A percentile compares a stretch with the other conserved stretches of the same genome.
Conservation (phyloP, 2,113 vertebrate species). For the Thamnaconus septentrionalis region DNA sequence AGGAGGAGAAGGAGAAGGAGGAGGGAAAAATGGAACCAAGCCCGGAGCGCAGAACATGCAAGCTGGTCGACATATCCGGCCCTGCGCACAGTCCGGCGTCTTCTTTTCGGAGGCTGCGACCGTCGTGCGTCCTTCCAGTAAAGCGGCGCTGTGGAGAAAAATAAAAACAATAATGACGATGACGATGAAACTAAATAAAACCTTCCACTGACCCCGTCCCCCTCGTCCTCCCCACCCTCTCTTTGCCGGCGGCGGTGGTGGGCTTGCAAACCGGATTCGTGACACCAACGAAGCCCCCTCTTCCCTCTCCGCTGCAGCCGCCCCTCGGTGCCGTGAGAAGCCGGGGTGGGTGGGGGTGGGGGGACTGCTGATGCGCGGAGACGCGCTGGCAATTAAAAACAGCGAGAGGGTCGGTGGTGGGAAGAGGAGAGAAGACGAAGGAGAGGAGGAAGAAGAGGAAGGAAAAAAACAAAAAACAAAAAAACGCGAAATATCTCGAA, state of each 20-base stretch:
- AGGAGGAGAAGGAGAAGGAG: too few species aligned
- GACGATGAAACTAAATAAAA: constrained; percentile 14
- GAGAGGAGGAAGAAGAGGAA: too few species aligned
- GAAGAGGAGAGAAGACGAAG: too few species aligned
- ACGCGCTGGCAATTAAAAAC: constrained; percentile 36
- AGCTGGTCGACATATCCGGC: constrained; percentile 15
- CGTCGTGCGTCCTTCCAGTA: constrained; percentile 35
- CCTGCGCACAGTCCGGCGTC: too few species aligned
- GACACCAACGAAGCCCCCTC: constrained; percentile 65
- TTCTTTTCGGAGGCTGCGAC: constrained; percentile 33
- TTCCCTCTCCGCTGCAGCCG: constrained; percentile 46
- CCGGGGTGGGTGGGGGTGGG: constrained; percentile 11
- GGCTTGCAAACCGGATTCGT: constrained; percentile 73
- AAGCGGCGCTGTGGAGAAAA: constrained; percentile 32
- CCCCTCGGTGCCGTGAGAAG: constrained; percentile 37
- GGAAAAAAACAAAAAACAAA: constrained; percentile 16
- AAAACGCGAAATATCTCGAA: constrained; percentile 58
- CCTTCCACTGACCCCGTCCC: constrained; percentile 56
- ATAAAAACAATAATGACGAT: neutral
- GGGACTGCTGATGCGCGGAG: constrained; percentile 22
- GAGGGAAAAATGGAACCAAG: constrained; percentile 13
- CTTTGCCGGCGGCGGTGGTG: constrained; percentile 59
- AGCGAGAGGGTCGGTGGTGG: constrained; percentile 5
- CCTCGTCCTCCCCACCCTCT: constrained; percentile 64
- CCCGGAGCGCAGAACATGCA: constrained; percentile 54